Evolutionary conservation across 2,113 vertebrate genomes (phyloP).

Genomic region (Madoqua kirkii): DNA sequence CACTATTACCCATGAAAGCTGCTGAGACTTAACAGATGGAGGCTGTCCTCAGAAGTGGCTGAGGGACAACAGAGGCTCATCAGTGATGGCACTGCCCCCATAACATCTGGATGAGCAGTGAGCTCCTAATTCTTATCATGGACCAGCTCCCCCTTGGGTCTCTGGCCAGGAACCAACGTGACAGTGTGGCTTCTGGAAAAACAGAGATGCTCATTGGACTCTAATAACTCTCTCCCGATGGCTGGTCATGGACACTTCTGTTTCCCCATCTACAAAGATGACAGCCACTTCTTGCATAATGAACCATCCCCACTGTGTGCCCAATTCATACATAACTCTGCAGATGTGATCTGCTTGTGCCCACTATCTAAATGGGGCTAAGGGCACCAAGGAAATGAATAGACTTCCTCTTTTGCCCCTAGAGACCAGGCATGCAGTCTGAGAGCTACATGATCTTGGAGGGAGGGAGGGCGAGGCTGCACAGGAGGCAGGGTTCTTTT

Average conservation of each 20-base stretch:
- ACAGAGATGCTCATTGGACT: background rate
- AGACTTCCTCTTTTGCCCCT: background rate
- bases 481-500: background rate
- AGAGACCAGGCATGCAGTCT: background rate
- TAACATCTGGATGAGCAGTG: conserved; percentile 35
- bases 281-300: background rate
- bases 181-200: conserved; percentile 31
- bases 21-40: conserved; percentile 78
- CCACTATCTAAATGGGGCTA: background rate
- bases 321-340: background rate
- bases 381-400: background rate
- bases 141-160: background rate
- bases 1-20: conserved; percentile 78
- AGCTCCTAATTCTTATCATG: conserved; percentile 21
- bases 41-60: conserved; percentile 71
- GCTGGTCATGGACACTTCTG: background rate
- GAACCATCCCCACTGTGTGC: background rate
- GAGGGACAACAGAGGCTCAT: background rate
- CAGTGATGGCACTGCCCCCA: background rate
- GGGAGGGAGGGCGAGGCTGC: background rate
- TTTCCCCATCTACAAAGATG: background rate
- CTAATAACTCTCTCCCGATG: conserved; percentile 11
- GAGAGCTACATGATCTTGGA: background rate
- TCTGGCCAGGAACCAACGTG: background rate
- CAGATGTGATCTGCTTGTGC: background rate